These are phyloP conservation scores for Xerus inauris DNA, from an alignment of 2,113 vertebrate genomes.

Conservation along the genomic window DNA sequence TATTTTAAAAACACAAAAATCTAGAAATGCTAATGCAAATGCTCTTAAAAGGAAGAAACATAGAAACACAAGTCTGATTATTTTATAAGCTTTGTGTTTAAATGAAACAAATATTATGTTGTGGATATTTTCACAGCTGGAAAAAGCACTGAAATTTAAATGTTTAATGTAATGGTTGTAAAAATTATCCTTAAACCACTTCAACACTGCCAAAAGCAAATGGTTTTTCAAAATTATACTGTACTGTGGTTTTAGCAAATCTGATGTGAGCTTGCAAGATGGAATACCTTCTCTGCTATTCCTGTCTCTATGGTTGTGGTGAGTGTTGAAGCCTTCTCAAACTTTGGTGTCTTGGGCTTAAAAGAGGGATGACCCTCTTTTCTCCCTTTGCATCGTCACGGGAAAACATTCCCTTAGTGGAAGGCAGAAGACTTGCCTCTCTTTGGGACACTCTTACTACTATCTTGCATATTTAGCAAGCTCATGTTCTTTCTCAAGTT, in stretches of 20 bases:
- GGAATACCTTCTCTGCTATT: background rate
- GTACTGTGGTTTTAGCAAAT: background rate
- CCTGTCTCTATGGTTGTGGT: background rate
- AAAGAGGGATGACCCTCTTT: background rate
- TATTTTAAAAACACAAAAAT: conserved; percentile 26
- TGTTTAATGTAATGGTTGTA: conserved; percentile 68
- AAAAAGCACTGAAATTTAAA: conserved; percentile 72
- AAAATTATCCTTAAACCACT: conserved; percentile 22
- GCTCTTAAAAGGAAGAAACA: background rate
- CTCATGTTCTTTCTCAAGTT: background rate
- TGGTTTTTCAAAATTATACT: background rate
- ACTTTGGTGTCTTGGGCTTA: background rate
- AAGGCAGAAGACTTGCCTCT: too few relatives aligned
- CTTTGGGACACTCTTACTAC: too few relatives aligned
- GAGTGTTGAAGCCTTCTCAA: background rate
- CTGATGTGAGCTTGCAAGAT: background rate
- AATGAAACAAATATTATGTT: conserved; percentile 31
- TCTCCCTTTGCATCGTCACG: background rate
- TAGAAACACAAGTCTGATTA: conserved; percentile 2
- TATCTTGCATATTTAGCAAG: background rate
- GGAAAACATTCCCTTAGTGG: background rate
- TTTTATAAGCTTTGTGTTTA: conserved; percentile 46
- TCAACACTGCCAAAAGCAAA: conserved; percentile 5
- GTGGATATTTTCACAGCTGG: conserved; percentile 72
- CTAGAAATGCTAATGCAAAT: background rate